Evolutionary conservation across 2,888 invertebrate genomes (phyloP), one percentile per base, ranked within the genome.

Genomic region (Drosophila recens): DNA sequence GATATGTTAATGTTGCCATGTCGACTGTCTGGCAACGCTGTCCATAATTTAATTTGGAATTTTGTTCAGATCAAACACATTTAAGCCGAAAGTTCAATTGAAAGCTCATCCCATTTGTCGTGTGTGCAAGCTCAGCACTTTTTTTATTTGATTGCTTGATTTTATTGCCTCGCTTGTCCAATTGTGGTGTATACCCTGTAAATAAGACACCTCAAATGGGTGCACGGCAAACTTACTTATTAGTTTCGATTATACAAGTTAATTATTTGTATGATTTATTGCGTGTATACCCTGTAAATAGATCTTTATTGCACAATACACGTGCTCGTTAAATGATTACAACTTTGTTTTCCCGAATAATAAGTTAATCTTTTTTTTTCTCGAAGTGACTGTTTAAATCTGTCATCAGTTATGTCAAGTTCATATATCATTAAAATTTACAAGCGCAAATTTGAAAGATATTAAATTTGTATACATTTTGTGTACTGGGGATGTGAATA

Each of bases 21-120:
- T 48, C 9, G 46, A 17, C 27, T 48, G 20, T 71, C 72, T 72
- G 72, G 58, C 65, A 71, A 71, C 72, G 54, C 74, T 42, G 4
- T 6, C 30, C 8, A 20, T 65, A 58, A 51, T 58, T 58, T 11
- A 51, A 54, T 53, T 76, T 27, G 3, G 27, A 11, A 45, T 54
- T 15, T 40, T 13, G 4, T 23, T 23, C 20, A 17, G 68, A 72
- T 72, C 59, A 72, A 72, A 74, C 34, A 51, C 40, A 8, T 20
- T 5, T 13, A 10, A 23, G 59, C 74, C 74, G 54, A 10, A 27
- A 27, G 36, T 62, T 61, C 62, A 75, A 75, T 72, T 72, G 33
- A 51, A 63, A 74, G 58, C 42, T 73, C 53, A 74, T 62, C 38
- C 48, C 15, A 45, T 34, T 43, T 33, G 30, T 17, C 20, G 49